A percentile compares a stretch with the other conserved stretches of the same genome.
phyloP scores from a whole-genome alignment of 2,888 invertebrate genomes.

The Drosophila nigricruria region DNA sequence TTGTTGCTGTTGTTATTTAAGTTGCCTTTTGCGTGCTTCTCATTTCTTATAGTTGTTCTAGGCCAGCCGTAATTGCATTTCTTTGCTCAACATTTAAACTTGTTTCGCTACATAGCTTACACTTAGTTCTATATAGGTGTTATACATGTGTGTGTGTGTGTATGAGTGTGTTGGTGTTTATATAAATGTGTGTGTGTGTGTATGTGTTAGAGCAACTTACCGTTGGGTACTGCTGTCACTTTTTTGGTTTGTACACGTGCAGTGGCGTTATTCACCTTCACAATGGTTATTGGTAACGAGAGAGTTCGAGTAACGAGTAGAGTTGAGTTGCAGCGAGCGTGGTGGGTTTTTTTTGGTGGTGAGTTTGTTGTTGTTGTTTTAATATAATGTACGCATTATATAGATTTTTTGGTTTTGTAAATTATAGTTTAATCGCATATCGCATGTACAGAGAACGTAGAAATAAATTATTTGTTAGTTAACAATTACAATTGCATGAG shows the following conservation, averaged over 20 bases:
- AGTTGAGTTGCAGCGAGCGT: slow-evolving; percentile 69
- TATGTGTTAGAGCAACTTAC: slow-evolving; percentile 87
- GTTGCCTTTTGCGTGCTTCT: slow-evolving; percentile 64
- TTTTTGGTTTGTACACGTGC: slow-evolving; percentile 99
- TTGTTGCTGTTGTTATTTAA: slow-evolving; percentile 39
- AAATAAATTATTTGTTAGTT: slow-evolving; percentile 78
- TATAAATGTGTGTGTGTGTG: slow-evolving; percentile 23
- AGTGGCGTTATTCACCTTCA: slow-evolving; percentile 99
- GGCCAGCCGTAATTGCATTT: slow-evolving; percentile 80
- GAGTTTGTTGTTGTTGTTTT: slow-evolving; percentile 48
- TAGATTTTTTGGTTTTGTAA: slow-evolving; percentile 26
- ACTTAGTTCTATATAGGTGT: slow-evolving; percentile 47
- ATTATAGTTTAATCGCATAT: slow-evolving; percentile 47
- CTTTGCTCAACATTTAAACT: slow-evolving; percentile 79
- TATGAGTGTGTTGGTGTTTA: slow-evolving; percentile 24
- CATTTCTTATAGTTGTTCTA: slow-evolving; percentile 58
- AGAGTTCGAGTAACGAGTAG: slow-evolving; percentile 47
- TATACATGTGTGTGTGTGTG: slow-evolving; percentile 14
- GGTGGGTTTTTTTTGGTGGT: slow-evolving; percentile 67
- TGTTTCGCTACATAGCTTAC: slow-evolving; percentile 68
- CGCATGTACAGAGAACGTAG: slow-evolving; percentile 75
- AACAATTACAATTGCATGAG: slow-evolving; percentile 67
- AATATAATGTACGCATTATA: slow-evolving; percentile 53
- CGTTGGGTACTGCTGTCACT: slow-evolving; percentile 95
- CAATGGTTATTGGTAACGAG: slow-evolving; percentile 73